A percentile compares a stretch with the other conserved stretches of the same genome.
These are phyloP conservation scores for Pterocles gutturalis DNA, from an alignment of 2,113 vertebrate genomes.

Conservation along the genomic window DNA sequence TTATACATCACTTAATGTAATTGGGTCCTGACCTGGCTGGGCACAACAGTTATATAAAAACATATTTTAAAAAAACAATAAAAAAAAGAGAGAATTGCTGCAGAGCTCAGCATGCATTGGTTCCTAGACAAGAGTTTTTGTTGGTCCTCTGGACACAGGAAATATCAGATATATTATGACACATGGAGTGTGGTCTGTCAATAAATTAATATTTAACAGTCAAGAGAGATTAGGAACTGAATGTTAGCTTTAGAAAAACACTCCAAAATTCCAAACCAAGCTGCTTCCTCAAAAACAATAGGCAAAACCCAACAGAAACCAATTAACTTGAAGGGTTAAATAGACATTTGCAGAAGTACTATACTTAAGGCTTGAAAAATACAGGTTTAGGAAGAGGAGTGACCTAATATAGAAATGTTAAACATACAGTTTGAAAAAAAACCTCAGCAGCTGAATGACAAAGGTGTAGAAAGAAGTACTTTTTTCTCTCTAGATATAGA, in stretches of 20 bases:
- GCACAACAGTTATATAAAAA: constrained; percentile 45
- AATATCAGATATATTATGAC: constrained; percentile 18
- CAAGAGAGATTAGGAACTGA: constrained; percentile 30
- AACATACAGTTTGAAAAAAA: not conserved
- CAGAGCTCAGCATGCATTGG: not conserved
- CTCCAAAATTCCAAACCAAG: constrained; percentile 33
- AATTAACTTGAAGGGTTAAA: constrained; percentile 48
- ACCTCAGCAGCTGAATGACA: not conserved
- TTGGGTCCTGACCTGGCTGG: constrained; percentile 21
- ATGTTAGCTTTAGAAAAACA: constrained; percentile 59
- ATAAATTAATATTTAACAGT: constrained; percentile 69
- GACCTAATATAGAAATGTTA: constrained; percentile 45
- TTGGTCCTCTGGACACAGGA: constrained; percentile 30
- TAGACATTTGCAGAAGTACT: constrained; percentile 37
- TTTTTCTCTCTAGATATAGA: not conserved
- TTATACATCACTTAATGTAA: constrained; percentile 51
- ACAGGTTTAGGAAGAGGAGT: constrained; percentile 21
- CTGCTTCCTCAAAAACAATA: constrained; percentile 14
- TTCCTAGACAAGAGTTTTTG: not conserved
- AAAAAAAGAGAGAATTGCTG: not conserved
- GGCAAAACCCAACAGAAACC: constrained; percentile 49
- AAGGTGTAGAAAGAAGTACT: not conserved
- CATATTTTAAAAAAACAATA: not conserved
- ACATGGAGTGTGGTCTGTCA: constrained; percentile 27
- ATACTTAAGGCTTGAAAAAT: constrained; percentile 44